Evolutionary conservation across 1,140 invertebrate genomes (phyloP).

Genomic region (Homalodisca vitripennis): DNA sequence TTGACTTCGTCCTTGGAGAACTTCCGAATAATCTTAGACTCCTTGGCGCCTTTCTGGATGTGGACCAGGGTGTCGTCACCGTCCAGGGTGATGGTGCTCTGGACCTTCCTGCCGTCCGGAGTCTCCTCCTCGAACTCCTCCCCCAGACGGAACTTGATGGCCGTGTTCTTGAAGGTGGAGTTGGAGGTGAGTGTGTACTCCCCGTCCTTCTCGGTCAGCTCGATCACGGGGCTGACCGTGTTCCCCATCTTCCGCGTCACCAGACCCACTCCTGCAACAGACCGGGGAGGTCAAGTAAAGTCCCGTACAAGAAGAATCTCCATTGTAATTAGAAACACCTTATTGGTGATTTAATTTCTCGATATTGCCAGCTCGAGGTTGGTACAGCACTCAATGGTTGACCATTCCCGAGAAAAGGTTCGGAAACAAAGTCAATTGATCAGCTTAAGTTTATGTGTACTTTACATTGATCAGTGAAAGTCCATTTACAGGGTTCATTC

Average conservation of each 20-base stretch:
- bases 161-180: conserved; percentile 81
- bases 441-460: too few species aligned
- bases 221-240: conserved; percentile 70
- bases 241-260: conserved; percentile 73
- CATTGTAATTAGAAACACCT: too few species aligned
- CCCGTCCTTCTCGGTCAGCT: conserved; percentile 67
- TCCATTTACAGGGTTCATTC: too few species aligned
- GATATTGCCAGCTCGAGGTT: too few species aligned
- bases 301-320: too few species aligned
- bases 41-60: conserved; percentile 56
- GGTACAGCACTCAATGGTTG: too few species aligned
- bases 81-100: conserved; percentile 63
- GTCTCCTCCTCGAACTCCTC: conserved; percentile 86
- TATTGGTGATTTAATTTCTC: too few species aligned
- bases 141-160: conserved; percentile 75
- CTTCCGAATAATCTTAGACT: conserved; percentile 42
- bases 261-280: conserved; percentile 58
- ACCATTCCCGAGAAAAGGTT: too few species aligned
- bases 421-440: too few species aligned
- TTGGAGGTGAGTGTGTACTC: conserved; percentile 70
- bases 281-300: too few species aligned
- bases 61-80: conserved; percentile 72
- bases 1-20: conserved; percentile 41
- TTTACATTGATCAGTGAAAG: too few species aligned
- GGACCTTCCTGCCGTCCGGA: conserved; percentile 83